These are phyloP conservation scores for Sarcophaga carnaria DNA, from an alignment of 2,888 invertebrate genomes.

Conservation along the genomic window DNA sequence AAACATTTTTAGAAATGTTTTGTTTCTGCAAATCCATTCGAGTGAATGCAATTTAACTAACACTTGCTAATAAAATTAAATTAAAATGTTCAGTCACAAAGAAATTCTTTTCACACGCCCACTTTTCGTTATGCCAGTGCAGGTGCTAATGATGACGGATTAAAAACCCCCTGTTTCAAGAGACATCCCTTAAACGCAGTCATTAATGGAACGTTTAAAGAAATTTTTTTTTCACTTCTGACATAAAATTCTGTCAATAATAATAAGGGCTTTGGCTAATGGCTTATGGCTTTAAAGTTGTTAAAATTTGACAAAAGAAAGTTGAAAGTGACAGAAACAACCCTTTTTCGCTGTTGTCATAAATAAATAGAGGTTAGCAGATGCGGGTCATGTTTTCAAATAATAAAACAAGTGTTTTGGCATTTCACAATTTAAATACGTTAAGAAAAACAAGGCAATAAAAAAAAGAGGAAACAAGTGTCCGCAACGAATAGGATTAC, in stretches of 20 bases:
- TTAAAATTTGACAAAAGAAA: constrained; percentile 23
- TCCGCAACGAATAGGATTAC: constrained; percentile 59
- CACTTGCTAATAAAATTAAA: constrained; percentile 5
- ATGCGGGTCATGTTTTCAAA: background rate
- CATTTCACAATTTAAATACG: background rate
- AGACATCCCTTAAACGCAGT: background rate
- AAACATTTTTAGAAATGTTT: no score
- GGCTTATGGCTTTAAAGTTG: background rate
- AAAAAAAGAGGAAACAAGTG: constrained; percentile 46
- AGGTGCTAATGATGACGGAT: constrained; percentile 35
- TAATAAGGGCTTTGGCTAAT: background rate
- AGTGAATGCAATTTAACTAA: no score
- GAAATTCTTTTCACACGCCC: constrained; percentile 41
- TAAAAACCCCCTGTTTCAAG: background rate
- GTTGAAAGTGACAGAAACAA: constrained; percentile 48
- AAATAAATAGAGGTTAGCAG: background rate
- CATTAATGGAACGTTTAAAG: constrained; percentile 11
- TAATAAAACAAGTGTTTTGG: constrained; percentile 55
- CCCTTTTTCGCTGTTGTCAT: constrained; percentile 18
- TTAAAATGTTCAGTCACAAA: background rate
- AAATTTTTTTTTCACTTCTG: background rate
- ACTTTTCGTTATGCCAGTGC: constrained; percentile 55
- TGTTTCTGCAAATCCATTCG: no score
- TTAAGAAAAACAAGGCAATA: background rate
- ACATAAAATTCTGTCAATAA: constrained; percentile 4